phyloP scores from a whole-genome alignment of 2,797 vertebrate species.

The Helarctos malayanus region DNA sequence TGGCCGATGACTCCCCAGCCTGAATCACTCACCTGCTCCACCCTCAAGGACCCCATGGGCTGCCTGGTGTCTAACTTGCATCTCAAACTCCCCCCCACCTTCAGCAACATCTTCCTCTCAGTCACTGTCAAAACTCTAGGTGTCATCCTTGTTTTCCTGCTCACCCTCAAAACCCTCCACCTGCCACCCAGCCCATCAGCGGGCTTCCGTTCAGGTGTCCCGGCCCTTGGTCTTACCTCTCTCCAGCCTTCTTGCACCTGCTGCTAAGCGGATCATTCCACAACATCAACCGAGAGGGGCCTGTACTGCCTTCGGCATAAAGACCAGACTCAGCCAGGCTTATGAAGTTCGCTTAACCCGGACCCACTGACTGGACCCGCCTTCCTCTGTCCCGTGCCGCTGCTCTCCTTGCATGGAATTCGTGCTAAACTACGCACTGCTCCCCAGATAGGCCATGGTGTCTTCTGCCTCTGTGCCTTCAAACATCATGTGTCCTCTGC shows the following conservation, averaged over 20 bases:
- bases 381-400: accelerated
- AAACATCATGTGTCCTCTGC: background rate
- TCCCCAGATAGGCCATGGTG: accelerated
- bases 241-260: background rate
- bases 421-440: background rate
- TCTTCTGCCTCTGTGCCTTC: background rate
- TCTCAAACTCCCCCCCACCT: background rate
- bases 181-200: background rate
- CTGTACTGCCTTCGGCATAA: background rate
- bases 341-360: background rate
- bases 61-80: background rate
- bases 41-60: background rate
- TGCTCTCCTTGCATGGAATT: background rate
- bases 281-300: background rate
- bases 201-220: background rate
- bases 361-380: background rate
- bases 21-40: background rate
- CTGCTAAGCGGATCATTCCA: background rate
- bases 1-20: background rate
- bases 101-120: background rate
- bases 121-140: accelerated
- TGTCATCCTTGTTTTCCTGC: background rate
- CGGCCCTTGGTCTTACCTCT: too few species aligned
- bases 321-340: background rate
- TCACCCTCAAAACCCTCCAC: accelerated